A percentile compares a stretch with the other conserved stretches of the same genome.
These are phyloP conservation scores for Lytechinus variegatus DNA, from an alignment of 35 echinoderm and acorn worm genomes.

Conservation along the genomic window DNA sequence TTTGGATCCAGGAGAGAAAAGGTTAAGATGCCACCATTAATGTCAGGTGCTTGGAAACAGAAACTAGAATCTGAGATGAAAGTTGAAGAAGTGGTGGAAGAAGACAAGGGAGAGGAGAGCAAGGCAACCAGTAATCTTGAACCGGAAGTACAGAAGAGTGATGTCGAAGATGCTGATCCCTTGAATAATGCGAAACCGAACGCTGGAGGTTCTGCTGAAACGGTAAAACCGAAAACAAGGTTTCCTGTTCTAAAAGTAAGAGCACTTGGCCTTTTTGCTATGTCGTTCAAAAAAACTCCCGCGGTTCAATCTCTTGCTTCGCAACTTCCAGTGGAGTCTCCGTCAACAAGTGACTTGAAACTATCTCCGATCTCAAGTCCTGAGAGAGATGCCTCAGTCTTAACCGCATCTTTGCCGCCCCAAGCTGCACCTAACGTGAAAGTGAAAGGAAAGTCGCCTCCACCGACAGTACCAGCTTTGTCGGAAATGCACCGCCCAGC, in stretches of 20 bases:
- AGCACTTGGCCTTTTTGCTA: conserved; percentile 68
- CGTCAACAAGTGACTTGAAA: neutral
- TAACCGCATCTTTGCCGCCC: neutral
- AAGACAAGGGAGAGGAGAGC: neutral
- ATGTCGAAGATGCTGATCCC: neutral
- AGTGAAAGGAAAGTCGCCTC: neutral
- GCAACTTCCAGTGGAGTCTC: neutral
- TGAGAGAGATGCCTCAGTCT: neutral
- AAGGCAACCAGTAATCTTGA: neutral
- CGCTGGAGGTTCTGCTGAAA: neutral
- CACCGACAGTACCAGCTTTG: neutral
- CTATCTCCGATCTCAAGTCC: neutral
- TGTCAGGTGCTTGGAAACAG: conserved; percentile 21
- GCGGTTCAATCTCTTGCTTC: neutral
- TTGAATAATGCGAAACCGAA: neutral
- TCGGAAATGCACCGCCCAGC: neutral
- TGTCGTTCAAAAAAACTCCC: conserved; percentile 27
- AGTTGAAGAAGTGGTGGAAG: conserved; percentile 16
- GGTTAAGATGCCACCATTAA: neutral
- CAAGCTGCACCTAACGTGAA: neutral
- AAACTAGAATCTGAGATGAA: neutral
- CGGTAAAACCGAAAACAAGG: conserved; percentile 27
- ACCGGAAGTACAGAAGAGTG: neutral
- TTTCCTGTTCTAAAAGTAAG: conserved; percentile 67
- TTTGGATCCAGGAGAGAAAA: conserved; percentile 8